Evolutionary conservation across 1,140 invertebrate species (phyloP), one percentile per base, ranked within the genome.

Genomic region (Polyergus mexicanus): DNA sequence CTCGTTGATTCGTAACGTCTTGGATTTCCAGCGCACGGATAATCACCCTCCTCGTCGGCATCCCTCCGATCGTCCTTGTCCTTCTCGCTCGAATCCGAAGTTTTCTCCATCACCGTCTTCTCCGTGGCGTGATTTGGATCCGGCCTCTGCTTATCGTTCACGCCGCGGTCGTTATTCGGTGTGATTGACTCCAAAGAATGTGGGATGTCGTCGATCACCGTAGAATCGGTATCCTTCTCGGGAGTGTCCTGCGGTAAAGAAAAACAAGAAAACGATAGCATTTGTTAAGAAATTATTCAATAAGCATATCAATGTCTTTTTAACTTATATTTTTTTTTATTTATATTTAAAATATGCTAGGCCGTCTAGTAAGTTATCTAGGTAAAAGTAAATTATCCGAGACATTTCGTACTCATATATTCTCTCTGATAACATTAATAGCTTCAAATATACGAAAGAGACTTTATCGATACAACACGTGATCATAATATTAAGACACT

Each of bases 191-290:
- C 68, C 19, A 8, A 74, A 13, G 28, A 19, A 51, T 76, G 54
- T 6, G 16, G 77, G 54, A 10, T 80, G 13, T 65, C 51, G 28
- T 90, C 87, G 7, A 54, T 41, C 28, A 92, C 85, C 58, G 80
- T 88, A 11, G 91, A 93, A 69, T 94, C 90, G 10, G 80, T 92
- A 25, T 94, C 92, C 58, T 94, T 94, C 63, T 94, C 93, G 41
- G 80, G 91, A 25, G 87, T 84, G 58, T 92, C 90, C 94, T 94
- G 76, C 3, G 0, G 0, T 19, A 87, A 86, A 65, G 47, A 41
- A 86, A 65, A 35, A 41, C 47, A 51, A 6, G 19, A 78, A 58
- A 76, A 69, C 1, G 11, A 63, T 25, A 51, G 63, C 8, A 58
- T n/a, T 28, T 5, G 16, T 4, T 54, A 32, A 8, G 16, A n/a